These are phyloP conservation scores for Astyanax mexicanus DNA, from an alignment of 2,797 vertebrate genomes.

Conservation along the genomic window DNA sequence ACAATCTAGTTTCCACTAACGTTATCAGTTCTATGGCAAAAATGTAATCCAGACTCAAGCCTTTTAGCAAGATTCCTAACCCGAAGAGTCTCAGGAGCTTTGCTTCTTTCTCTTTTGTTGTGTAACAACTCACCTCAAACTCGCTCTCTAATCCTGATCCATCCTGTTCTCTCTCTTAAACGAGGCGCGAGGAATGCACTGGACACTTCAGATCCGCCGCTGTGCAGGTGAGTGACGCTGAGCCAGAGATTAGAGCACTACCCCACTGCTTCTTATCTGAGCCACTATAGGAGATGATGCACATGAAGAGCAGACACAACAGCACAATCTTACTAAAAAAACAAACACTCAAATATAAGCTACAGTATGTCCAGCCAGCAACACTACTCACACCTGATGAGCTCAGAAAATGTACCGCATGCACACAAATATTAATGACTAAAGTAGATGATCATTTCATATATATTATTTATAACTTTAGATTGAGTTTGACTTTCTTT, in stretches of 20 bases:
- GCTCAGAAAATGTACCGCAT: too few relatives aligned
- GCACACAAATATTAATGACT: too few relatives aligned
- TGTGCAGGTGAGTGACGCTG: slow-evolving; percentile 39
- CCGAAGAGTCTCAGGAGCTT: slow-evolving; percentile 32
- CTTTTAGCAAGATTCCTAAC: slow-evolving; percentile 39
- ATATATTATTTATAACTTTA: too few relatives aligned
- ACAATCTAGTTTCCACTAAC: slow-evolving; percentile 45
- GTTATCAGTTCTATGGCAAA: slow-evolving; percentile 38
- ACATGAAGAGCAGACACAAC: background rate
- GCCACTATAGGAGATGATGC: slow-evolving; percentile 27
- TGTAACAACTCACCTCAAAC: slow-evolving; percentile 45
- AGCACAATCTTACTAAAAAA: background rate
- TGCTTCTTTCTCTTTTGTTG: slow-evolving; percentile 45
- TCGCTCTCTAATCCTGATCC: slow-evolving; percentile 51
- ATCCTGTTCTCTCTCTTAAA: slow-evolving; percentile 59
- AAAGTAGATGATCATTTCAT: too few relatives aligned
- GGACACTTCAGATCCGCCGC: slow-evolving; percentile 36
- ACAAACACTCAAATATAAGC: background rate
- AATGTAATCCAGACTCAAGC: slow-evolving; percentile 42
- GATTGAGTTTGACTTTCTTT: too few relatives aligned
- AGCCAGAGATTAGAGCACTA: slow-evolving; percentile 36
- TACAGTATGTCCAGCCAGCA: background rate
- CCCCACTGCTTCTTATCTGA: slow-evolving; percentile 40
- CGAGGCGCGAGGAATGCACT: slow-evolving; percentile 52
- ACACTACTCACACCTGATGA: background rate